These are phyloP conservation scores for Heliconius erato DNA, from an alignment of 2,888 invertebrate genomes.

Conservation along the genomic window DNA sequence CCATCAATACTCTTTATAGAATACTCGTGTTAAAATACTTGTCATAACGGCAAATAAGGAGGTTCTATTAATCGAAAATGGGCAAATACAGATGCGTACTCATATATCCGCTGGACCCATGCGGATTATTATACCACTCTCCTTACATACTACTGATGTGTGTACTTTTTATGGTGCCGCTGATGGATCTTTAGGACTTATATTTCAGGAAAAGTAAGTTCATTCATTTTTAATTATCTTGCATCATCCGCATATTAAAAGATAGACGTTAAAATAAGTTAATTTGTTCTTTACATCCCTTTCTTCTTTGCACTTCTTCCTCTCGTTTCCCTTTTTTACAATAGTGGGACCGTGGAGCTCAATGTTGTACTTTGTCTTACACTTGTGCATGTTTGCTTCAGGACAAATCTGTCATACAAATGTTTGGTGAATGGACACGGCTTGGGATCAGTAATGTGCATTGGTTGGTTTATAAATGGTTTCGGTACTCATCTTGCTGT, in stretches of 20 bases:
- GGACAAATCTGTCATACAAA: conserved; percentile 68
- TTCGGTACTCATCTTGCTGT: conserved; percentile 72
- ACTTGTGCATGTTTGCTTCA: conserved; percentile 55
- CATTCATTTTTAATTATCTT: not conserved
- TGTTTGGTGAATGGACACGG: conserved; percentile 78
- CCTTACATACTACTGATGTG: conserved; percentile 78
- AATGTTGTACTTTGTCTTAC: too few relatives aligned
- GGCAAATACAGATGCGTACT: conserved; percentile 83
- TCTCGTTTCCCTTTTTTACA: not conserved
- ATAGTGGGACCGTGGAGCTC: too few relatives aligned
- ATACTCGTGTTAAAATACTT: conserved; percentile 88
- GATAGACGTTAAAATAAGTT: not conserved
- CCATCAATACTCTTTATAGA: conserved; percentile 76
- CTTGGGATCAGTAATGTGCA: conserved; percentile 76
- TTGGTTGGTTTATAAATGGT: conserved; percentile 73
- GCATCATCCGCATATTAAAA: not conserved
- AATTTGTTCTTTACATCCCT: not conserved
- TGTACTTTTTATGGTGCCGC: conserved; percentile 93
- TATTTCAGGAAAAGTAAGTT: conserved; percentile 83
- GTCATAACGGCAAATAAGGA: conserved; percentile 94
- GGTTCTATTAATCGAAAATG: conserved; percentile 90
- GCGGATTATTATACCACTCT: conserved; percentile 69
- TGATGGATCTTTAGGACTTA: conserved; percentile 93
- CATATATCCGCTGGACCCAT: conserved; percentile 71
- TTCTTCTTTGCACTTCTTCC: not conserved